Percentiles rank a stretch among this genome's conserved stretches.
phyloP scores from a whole-genome alignment of 2,888 invertebrate genomes.

The Dynastes hyllus region DNA sequence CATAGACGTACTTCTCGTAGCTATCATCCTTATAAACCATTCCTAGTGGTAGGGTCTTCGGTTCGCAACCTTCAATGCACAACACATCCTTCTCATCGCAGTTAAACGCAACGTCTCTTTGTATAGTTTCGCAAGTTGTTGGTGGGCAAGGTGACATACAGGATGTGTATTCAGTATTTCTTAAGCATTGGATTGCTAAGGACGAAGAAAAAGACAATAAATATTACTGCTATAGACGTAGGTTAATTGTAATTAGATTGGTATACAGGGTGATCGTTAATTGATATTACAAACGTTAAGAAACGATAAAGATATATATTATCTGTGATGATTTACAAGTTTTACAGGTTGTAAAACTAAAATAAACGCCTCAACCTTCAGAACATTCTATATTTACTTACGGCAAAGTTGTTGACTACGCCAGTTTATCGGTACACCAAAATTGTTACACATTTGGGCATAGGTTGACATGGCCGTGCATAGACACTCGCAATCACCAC shows the following conservation, averaged over 20 bases:
- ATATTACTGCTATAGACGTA: too few relatives aligned
- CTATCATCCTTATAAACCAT: not conserved
- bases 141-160: slow-evolving; percentile 10
- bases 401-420: slow-evolving; percentile 13
- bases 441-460: slow-evolving; percentile 31
- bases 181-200: slow-evolving; percentile 25
- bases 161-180: slow-evolving; percentile 4
- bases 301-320: too few relatives aligned
- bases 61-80: slow-evolving; percentile 15
- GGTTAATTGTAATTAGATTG: too few relatives aligned
- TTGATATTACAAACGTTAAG: too few relatives aligned
- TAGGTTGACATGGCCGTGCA: slow-evolving; percentile 18
- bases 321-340: too few relatives aligned
- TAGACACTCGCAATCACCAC: slow-evolving; percentile 26
- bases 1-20: not conserved
- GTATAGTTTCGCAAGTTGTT: slow-evolving; percentile 30
- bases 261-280: too few relatives aligned
- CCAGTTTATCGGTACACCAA: slow-evolving; percentile 21
- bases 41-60: not conserved
- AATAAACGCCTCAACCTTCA: not conserved
- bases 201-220: too few relatives aligned
- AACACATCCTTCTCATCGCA: slow-evolving; percentile 8
- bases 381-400: slow-evolving; percentile 5
- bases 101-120: not conserved
- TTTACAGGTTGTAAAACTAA: too few relatives aligned